Conservation (phyloP, 1,140 invertebrate species). For the Drosophila jambulina region DNA sequence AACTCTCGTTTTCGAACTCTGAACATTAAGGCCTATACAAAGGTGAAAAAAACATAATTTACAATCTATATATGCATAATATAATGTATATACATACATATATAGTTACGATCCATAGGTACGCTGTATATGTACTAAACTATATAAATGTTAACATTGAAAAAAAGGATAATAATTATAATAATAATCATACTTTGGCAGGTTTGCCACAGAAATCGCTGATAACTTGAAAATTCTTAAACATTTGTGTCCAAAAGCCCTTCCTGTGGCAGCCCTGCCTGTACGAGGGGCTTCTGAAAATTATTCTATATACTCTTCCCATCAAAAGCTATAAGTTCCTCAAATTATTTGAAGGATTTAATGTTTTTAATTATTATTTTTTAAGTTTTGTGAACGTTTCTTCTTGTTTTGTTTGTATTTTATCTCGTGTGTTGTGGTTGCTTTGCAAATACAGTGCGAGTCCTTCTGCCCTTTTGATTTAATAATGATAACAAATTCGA, state of each 20-base stretch:
- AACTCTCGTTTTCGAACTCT: conserved; percentile 6
- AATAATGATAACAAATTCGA: conserved; percentile 26
- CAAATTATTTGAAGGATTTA: conserved; percentile 13
- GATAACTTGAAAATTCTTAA: neutral
- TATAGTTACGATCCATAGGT: conserved; percentile 42
- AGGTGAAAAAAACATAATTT: conserved; percentile 38
- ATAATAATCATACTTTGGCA: conserved; percentile 8
- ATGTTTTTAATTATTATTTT: conserved; percentile 1
- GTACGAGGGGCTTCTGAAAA: conserved; percentile 18
- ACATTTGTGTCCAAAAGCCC: neutral
- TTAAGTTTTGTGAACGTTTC: conserved; percentile 44
- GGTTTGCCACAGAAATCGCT: neutral
- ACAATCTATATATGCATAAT: conserved; percentile 27
- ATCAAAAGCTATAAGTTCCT: conserved; percentile 35
- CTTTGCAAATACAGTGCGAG: conserved; percentile 16
- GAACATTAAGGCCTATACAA: conserved; percentile 42
- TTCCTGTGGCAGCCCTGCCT: neutral
- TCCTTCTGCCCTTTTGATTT: neutral
- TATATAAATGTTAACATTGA: conserved; percentile 41
- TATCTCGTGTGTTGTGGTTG: conserved; percentile 5
- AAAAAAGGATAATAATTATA: conserved; percentile 14
- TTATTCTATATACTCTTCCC: conserved; percentile 17
- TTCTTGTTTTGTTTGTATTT: conserved; percentile 29
- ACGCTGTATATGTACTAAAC: conserved; percentile 37
- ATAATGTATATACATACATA: conserved; percentile 7